Conservation (phyloP, 2,113 vertebrate species). For the Lagopus leucura region DNA sequence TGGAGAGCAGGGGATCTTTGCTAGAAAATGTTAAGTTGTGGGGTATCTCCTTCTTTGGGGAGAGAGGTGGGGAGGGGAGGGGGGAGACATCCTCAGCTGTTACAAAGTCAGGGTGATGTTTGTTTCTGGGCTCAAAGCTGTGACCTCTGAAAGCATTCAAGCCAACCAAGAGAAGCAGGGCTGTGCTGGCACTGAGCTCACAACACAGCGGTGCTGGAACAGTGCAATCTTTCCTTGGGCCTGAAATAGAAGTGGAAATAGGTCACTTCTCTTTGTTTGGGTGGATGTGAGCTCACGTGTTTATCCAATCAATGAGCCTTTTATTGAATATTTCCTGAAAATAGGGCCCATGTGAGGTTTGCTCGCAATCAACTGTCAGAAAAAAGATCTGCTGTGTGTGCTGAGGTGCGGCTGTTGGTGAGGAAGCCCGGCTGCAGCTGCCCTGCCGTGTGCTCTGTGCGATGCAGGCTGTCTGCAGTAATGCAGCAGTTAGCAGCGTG, state of each 20-base stretch:
- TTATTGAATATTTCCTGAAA: background rate
- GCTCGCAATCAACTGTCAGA: background rate
- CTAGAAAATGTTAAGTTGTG: background rate
- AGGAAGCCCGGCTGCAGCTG: background rate
- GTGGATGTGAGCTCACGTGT: background rate
- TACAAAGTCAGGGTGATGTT: background rate
- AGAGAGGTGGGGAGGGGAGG: background rate
- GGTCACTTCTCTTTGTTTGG: background rate
- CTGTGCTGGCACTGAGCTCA: background rate
- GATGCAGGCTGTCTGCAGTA: background rate
- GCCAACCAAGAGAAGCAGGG: background rate
- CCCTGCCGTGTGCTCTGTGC: background rate
- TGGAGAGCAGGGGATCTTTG: background rate
- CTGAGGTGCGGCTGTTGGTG: background rate
- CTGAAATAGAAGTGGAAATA: constrained; percentile 1
- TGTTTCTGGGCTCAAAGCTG: background rate
- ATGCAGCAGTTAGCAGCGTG: background rate
- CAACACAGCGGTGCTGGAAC: background rate
- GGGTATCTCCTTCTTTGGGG: background rate
- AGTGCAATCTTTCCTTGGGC: background rate
- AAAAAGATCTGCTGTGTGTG: background rate
- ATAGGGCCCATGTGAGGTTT: background rate
- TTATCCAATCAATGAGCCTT: background rate
- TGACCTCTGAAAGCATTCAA: background rate
- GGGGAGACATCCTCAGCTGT: background rate